Evolutionary conservation across 2,113 vertebrate species (phyloP).

Genomic region (Lophochroa leadbeateri): DNA sequence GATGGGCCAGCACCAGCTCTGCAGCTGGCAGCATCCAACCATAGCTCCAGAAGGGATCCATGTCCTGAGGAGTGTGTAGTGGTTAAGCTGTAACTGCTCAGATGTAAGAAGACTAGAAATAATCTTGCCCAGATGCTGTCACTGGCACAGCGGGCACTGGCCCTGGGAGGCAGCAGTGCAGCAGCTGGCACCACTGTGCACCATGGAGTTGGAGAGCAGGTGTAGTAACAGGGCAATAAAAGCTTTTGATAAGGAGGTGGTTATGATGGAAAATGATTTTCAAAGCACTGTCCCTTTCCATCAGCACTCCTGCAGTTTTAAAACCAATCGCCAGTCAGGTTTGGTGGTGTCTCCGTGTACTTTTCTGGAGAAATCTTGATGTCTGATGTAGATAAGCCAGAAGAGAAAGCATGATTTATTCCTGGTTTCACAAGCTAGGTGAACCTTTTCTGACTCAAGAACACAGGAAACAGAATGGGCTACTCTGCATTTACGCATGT

Average conservation of each 20-base stretch:
- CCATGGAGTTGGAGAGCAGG: rapidly evolving
- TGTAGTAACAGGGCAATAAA: background rate
- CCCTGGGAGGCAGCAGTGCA: background rate
- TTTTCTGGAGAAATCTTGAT: background rate
- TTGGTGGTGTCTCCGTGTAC: background rate
- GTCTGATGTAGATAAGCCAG: background rate
- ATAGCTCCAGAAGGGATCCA: background rate
- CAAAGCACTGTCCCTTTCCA: background rate
- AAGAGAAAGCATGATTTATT: background rate
- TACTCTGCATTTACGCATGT: background rate
- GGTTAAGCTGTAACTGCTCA: background rate
- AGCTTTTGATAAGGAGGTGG: background rate
- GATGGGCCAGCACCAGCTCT: background rate
- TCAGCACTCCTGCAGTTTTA: background rate
- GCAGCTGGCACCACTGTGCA: rapidly evolving
- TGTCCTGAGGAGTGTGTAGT: rapidly evolving
- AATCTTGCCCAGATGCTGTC: background rate
- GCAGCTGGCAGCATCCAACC: background rate
- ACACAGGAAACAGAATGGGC: background rate
- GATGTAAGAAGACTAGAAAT: too few species aligned
- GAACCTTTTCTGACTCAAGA: background rate
- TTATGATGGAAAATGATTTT: background rate
- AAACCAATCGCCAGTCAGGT: rapidly evolving
- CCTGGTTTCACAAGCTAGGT: background rate
- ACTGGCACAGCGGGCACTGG: rapidly evolving